Conservation (phyloP, 2,888 invertebrate genomes). For the Volucella zonaria region DNA sequence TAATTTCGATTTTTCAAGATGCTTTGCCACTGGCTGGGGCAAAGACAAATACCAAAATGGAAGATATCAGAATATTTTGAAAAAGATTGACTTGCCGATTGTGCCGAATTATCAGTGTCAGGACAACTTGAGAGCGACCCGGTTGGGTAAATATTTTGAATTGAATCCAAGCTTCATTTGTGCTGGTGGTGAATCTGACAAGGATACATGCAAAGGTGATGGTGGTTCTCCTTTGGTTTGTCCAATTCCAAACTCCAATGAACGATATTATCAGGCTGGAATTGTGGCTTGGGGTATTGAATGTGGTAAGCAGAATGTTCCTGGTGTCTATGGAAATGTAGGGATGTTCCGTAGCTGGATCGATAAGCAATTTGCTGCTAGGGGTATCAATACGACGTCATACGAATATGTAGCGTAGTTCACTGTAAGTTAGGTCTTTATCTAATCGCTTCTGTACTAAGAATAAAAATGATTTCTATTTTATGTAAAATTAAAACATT, state of each 20-base stretch:
- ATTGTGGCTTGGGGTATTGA: constrained; percentile 89
- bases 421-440: no score
- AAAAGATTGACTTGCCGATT: constrained; percentile 88
- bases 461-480: no score
- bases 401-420: no score
- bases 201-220: constrained; percentile 83
- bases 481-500: no score
- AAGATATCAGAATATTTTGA: constrained; percentile 85
- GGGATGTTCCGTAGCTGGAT: constrained; percentile 87
- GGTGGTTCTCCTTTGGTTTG: constrained; percentile 91
- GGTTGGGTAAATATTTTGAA: constrained; percentile 86
- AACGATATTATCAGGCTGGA: constrained; percentile 77
- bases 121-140: constrained; percentile 83
- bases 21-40: constrained; percentile 79
- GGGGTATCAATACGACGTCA: no score
- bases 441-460: no score
- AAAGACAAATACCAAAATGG: constrained; percentile 78
- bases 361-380: constrained; percentile 78
- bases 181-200: constrained; percentile 88
- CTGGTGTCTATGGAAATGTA: constrained; percentile 89
- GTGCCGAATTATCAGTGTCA: constrained; percentile 84
- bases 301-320: constrained; percentile 86
- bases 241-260: constrained; percentile 79
- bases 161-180: constrained; percentile 89
- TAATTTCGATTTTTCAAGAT: constrained; percentile 79